phyloP scores from a whole-genome alignment of 2,888 invertebrate species.

The Bombylius major region DNA sequence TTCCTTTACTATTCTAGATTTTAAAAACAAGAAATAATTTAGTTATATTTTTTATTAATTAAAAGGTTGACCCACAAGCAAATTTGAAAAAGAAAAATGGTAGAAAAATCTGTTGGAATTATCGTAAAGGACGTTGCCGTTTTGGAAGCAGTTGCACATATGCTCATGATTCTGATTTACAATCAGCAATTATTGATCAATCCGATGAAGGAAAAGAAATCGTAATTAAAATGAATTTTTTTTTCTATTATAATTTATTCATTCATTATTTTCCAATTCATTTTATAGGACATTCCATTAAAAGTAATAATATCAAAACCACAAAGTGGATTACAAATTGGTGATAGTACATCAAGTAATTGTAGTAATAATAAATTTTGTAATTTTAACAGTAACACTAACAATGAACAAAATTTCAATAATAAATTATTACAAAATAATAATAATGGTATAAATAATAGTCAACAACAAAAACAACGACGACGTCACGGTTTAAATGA shows the following conservation, averaged over 20 bases:
- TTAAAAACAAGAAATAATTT: too few species aligned
- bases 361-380: background rate
- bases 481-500: slow-evolving; percentile 69
- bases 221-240: slow-evolving; percentile 3
- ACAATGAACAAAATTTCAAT: background rate
- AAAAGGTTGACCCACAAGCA: slow-evolving; percentile 48
- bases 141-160: slow-evolving; percentile 88
- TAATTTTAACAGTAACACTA: background rate
- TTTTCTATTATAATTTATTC: background rate
- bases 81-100: slow-evolving; percentile 72
- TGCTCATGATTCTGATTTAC: slow-evolving; percentile 79
- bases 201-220: slow-evolving; percentile 27
- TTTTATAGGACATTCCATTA: slow-evolving; percentile 11
- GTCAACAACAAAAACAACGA: slow-evolving; percentile 37
- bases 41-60: too few species aligned
- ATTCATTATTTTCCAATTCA: background rate
- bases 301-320: slow-evolving; percentile 10
- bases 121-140: slow-evolving; percentile 76
- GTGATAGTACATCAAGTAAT: background rate
- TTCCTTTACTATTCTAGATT: background rate
- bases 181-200: slow-evolving; percentile 44
- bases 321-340: slow-evolving; percentile 11
- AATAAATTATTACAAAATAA: background rate
- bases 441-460: background rate
- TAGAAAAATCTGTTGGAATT: slow-evolving; percentile 86